These are phyloP conservation scores for Talpa occidentalis DNA, from an alignment of 2,113 vertebrate genomes.

Conservation along the genomic window DNA sequence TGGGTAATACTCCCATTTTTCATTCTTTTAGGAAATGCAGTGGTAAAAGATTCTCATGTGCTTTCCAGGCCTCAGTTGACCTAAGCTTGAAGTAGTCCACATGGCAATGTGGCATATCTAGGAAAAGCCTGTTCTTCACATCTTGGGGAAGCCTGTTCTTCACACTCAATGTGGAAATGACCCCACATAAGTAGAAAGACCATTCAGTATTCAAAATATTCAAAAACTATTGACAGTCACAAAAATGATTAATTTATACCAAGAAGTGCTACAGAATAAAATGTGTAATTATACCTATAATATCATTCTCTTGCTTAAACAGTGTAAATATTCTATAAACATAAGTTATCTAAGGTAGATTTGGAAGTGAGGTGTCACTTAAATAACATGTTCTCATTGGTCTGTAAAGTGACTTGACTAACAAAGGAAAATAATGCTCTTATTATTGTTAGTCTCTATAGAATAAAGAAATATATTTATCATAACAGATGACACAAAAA, in stretches of 20 bases:
- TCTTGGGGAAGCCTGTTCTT: not conserved
- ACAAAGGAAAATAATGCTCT: not conserved
- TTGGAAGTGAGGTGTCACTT: not conserved
- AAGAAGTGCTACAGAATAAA: not conserved
- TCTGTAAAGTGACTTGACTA: slow-evolving; percentile 5
- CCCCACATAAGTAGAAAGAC: too few relatives aligned
- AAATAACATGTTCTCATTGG: not conserved
- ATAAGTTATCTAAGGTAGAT: not conserved
- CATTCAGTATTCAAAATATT: too few relatives aligned
- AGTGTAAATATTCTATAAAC: not conserved
- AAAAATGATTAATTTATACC: not conserved
- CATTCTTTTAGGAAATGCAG: not conserved
- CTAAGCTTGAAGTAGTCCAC: not conserved
- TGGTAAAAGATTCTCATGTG: not conserved
- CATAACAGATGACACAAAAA: not conserved
- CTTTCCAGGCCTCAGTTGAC: not conserved
- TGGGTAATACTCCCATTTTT: not conserved
- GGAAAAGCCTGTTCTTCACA: not conserved
- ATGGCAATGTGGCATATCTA: not conserved
- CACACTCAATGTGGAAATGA: not conserved
- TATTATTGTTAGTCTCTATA: not conserved
- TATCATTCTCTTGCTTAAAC: not conserved
- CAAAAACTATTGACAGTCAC: not conserved
- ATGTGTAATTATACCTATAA: not conserved
- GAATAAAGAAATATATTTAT: not conserved